Evolutionary conservation across 2,888 invertebrate species (phyloP).

Genomic region (Agrypnus murinus): DNA sequence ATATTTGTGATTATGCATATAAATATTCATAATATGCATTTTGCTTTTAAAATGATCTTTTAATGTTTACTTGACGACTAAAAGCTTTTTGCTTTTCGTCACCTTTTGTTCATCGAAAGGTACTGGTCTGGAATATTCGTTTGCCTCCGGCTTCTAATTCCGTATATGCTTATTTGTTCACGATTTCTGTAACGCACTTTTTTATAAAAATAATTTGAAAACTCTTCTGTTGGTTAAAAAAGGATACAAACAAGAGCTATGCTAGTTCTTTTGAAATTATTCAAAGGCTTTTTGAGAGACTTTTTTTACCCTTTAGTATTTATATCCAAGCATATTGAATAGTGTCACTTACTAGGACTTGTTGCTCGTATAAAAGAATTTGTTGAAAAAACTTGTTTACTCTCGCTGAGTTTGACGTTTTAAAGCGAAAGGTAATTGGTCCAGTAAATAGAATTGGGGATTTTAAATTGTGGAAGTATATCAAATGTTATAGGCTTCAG

Average conservation of each 20-base stretch:
- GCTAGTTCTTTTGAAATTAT: slow-evolving; percentile 1
- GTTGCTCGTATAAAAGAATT: background rate
- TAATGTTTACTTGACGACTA: background rate
- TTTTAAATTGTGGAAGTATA: background rate
- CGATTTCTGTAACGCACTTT: slow-evolving; percentile 9
- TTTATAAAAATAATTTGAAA: slow-evolving; percentile 2
- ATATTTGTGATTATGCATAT: background rate
- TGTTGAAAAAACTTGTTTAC: background rate
- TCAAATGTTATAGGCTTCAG: background rate
- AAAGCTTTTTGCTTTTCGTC: background rate
- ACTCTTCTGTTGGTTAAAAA: background rate
- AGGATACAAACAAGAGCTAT: slow-evolving; percentile 3
- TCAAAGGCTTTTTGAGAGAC: background rate
- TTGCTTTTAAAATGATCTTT: background rate
- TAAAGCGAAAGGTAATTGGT: background rate
- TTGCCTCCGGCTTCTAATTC: background rate
- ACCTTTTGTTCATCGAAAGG: background rate
- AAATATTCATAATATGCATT: slow-evolving; percentile 3
- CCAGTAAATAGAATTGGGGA: background rate
- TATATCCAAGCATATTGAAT: background rate
- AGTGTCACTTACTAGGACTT: background rate
- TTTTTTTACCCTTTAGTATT: background rate
- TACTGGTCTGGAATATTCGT: background rate
- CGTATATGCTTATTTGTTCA: slow-evolving; percentile 10
- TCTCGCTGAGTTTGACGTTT: background rate